phyloP scores from a whole-genome alignment of 2,888 invertebrate species.

The Scelioninae gen. 1 region DNA sequence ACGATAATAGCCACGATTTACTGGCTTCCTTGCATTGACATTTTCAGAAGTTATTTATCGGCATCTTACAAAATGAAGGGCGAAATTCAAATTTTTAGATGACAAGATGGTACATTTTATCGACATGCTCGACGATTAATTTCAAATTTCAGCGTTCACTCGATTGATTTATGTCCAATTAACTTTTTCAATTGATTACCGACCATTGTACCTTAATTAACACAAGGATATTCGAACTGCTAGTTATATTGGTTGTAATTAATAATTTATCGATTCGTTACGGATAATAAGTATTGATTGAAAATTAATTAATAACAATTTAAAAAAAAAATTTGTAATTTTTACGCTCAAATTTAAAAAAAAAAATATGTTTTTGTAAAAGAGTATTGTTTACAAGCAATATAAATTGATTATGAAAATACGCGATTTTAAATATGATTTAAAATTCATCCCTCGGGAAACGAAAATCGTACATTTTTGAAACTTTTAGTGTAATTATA shows the following conservation, averaged over 20 bases:
- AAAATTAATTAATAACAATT: not conserved
- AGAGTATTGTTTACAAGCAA: too few relatives aligned
- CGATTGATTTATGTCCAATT: not conserved
- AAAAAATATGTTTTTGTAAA: too few relatives aligned
- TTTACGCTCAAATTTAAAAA: too few relatives aligned
- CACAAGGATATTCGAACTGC: not conserved
- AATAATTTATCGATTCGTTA: not conserved
- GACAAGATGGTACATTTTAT: not conserved
- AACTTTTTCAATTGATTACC: not conserved
- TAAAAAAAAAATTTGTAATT: too few relatives aligned
- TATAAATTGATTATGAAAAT: too few relatives aligned
- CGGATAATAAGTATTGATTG: not conserved
- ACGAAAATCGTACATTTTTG: too few relatives aligned
- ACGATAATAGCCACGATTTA: constrained; percentile 20
- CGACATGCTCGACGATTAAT: not conserved
- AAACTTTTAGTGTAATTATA: too few relatives aligned
- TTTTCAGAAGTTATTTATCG: constrained; percentile 32
- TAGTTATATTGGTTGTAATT: constrained; percentile 4
- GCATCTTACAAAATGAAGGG: not conserved
- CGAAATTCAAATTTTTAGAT: not conserved
- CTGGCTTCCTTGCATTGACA: constrained; percentile 23
- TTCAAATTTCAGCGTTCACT: not conserved
- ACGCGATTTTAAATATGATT: too few relatives aligned
- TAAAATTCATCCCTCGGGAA: too few relatives aligned
- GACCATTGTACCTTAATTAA: not conserved